Evolutionary conservation across 2,888 invertebrate genomes (phyloP).

Genomic region (Piscicola geometra): DNA sequence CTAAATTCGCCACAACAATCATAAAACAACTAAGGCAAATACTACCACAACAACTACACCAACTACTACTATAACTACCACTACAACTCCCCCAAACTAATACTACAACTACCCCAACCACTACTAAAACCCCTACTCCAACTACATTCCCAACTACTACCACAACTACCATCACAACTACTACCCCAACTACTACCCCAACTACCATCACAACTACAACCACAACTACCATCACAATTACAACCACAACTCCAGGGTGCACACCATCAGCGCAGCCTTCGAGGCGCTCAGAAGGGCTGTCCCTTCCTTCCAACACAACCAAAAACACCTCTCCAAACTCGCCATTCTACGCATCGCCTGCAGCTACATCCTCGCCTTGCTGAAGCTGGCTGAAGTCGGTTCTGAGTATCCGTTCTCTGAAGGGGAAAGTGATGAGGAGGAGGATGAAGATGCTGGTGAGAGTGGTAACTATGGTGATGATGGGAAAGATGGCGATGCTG

Average conservation of each 20-base stretch:
- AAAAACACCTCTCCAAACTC: slow-evolving; percentile 86
- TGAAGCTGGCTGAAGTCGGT: slow-evolving; percentile 70
- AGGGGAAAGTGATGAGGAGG: slow-evolving; percentile 6
- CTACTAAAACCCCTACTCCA: no score
- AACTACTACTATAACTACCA: no score
- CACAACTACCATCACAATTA: no score
- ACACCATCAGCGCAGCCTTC: slow-evolving; percentile 91
- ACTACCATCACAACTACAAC: no score
- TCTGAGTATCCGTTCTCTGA: slow-evolving; percentile 63
- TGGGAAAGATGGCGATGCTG: not conserved
- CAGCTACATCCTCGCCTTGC: slow-evolving; percentile 82
- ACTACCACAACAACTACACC: no score
- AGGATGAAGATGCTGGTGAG: not conserved
- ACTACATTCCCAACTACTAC: no score
- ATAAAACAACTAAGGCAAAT: no score
- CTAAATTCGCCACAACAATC: no score
- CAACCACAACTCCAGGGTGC: slow-evolving; percentile 60
- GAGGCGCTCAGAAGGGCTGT: slow-evolving; percentile 78
- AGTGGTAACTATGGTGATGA: not conserved
- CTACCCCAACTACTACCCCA: no score
- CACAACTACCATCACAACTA: no score
- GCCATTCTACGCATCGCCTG: slow-evolving; percentile 87
- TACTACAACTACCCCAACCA: no score
- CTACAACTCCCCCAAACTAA: no score
- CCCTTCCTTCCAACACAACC: slow-evolving; percentile 85